Conservation (phyloP, 2,797 vertebrate genomes). For the Morus bassanus region DNA sequence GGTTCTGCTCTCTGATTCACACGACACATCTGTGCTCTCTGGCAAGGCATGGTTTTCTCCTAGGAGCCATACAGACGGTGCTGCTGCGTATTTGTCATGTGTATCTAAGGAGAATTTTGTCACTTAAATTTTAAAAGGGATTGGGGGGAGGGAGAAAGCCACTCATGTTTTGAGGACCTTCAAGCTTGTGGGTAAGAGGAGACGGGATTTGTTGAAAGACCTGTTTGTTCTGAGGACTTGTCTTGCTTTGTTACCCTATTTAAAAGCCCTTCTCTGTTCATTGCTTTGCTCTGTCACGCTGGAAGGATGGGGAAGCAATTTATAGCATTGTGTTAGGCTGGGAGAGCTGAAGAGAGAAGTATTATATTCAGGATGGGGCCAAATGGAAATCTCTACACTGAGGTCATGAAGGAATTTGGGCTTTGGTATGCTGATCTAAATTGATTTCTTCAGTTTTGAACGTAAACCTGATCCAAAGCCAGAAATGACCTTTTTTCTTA, state of each 20-base stretch:
- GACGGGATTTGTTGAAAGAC: background rate
- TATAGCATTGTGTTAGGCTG: background rate
- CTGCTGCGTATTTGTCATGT: background rate
- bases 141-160: background rate
- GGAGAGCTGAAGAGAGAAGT: background rate
- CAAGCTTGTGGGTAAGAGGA: background rate
- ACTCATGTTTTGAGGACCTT: background rate
- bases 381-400: background rate
- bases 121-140: background rate
- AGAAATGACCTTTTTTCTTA: background rate
- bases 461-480: background rate
- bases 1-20: background rate
- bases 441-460: background rate
- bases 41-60: background rate
- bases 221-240: slow-evolving; percentile 6
- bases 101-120: background rate
- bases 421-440: background rate
- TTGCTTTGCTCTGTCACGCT: slow-evolving; percentile 48
- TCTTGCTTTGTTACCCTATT: slow-evolving; percentile 20
- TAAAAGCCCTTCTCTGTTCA: slow-evolving; percentile 24
- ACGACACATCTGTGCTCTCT: background rate
- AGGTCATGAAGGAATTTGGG: background rate
- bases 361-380: background rate
- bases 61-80: background rate
- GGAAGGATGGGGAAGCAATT: background rate